Evolutionary conservation across 1,140 invertebrate species (phyloP).

Genomic region (Eurosta solidaginis): DNA sequence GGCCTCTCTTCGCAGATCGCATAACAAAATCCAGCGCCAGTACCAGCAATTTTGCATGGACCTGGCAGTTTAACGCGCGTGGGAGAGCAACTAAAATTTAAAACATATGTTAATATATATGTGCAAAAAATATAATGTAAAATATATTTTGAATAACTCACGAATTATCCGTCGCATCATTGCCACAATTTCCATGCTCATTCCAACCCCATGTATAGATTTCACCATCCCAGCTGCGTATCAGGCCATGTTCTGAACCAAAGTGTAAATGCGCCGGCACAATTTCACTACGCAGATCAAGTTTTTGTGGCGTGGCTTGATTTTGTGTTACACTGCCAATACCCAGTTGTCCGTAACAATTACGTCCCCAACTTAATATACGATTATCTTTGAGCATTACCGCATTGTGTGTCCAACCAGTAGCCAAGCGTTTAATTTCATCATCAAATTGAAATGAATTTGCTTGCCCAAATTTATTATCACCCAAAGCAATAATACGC

Average conservation of each 20-base stretch:
- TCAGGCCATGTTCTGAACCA: slow-evolving; percentile 80
- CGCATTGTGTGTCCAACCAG: slow-evolving; percentile 78
- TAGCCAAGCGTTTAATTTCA: slow-evolving; percentile 62
- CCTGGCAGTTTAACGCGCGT: slow-evolving; percentile 43
- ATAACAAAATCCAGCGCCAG: slow-evolving; percentile 56
- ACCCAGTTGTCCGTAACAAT: slow-evolving; percentile 78
- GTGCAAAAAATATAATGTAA: background rate
- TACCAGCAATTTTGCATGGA: slow-evolving; percentile 45
- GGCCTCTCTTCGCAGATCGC: slow-evolving; percentile 43
- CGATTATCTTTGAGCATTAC: slow-evolving; percentile 65
- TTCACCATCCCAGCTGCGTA: slow-evolving; percentile 62
- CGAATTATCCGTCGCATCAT: slow-evolving; percentile 68
- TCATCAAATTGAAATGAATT: slow-evolving; percentile 51
- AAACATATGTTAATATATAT: too few species aligned
- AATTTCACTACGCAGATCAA: slow-evolving; percentile 40
- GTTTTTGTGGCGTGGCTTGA: slow-evolving; percentile 38
- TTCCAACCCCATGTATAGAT: slow-evolving; percentile 89
- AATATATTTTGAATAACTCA: slow-evolving; percentile 42
- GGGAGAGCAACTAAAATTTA: slow-evolving; percentile 44
- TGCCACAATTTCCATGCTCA: slow-evolving; percentile 87
- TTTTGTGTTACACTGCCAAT: slow-evolving; percentile 42
- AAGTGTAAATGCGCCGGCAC: slow-evolving; percentile 63
- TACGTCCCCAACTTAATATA: slow-evolving; percentile 77
- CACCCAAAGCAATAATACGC: slow-evolving; percentile 70
- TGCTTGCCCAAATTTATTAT: slow-evolving; percentile 74